Base-by-base conservation (phyloP, 2,797 vertebrate species). In the Enteromius viviparus region DNA sequence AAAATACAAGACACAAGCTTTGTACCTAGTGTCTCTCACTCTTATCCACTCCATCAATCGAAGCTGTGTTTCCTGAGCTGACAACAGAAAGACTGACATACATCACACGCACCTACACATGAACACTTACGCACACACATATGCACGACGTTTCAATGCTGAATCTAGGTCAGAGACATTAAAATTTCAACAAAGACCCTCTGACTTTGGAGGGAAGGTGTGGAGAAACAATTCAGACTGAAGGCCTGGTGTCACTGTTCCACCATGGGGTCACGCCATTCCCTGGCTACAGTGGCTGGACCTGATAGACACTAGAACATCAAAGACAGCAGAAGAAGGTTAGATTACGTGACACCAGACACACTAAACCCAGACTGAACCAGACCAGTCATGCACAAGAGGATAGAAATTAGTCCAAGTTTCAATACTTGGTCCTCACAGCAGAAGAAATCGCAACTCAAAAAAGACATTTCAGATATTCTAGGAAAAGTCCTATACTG, bases 141-240 rank as follows among this genome's bases (percentile, higher is more conserved):
- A 49, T 29, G 7, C 64, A 14, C 19, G 17, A 47, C 68, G 76
- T 70, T 47, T 78, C 60, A 55, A 89, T 69, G 70, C 81, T 3
- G 85, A 92, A 95, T 94, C 93, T 95, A 92, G 94, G 94, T 94
- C 94, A 94, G 90, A 91, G 88, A 84, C 91, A 94, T 95, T 92
- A 94, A 94, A 91, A 92, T 93, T 93, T 93, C 89, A 93, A 91
- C 91, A 93, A 92, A 93, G 91, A 90, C 90, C 74, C 87, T 91
- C 85, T 70, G 89, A 89, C 89, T 86, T 92, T 89, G 84, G 86
- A 89, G 85, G 65, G 82, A 93, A 90, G 89, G 90, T 85, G 84
- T 89, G 87, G 62, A 87, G 88, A 90, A 92, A 93, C 91, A 92
- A 92, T 90, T 81, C 68, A 78, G 83, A 76, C 62, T 82, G 89